Evolutionary conservation across 2,797 vertebrate genomes (phyloP).

Genomic region (Diplodus sargus): DNA sequence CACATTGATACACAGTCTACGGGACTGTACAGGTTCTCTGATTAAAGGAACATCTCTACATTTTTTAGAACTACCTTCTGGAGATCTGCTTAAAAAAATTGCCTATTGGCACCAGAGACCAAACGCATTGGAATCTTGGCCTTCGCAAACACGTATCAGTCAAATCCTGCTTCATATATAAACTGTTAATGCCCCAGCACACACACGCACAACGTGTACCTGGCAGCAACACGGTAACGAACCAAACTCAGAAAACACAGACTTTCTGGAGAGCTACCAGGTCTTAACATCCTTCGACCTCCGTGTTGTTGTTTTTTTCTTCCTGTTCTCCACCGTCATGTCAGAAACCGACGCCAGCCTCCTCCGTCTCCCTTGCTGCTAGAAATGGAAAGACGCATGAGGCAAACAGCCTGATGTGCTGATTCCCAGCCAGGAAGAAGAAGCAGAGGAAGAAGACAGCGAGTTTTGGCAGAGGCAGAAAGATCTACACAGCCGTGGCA

Average conservation of each 20-base stretch:
- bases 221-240: constrained; percentile 24
- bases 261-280: constrained; percentile 34
- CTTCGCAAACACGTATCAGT: neutral
- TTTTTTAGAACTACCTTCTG: neutral
- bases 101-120: neutral
- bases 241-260: constrained; percentile 16
- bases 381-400: constrained; percentile 37
- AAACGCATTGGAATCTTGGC: neutral
- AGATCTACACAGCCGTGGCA: constrained; percentile 7
- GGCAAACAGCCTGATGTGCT: constrained; percentile 32
- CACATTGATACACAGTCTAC: neutral
- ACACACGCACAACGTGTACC: neutral
- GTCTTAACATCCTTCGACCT: constrained; percentile 21
- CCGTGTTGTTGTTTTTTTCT: neutral
- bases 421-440: constrained; percentile 48
- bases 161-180: constrained; percentile 1
- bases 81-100: neutral
- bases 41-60: neutral
- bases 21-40: neutral
- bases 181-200: constrained; percentile 4
- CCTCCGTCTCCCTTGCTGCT: neutral
- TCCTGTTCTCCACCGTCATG: constrained; percentile 7
- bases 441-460: constrained; percentile 34
- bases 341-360: constrained; percentile 28
- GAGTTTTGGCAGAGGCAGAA: constrained; percentile 30